Evolutionary conservation across 2,888 invertebrate genomes (phyloP), one percentile per base, ranked within the genome.

Genomic region (Xanthorhoe designata): DNA sequence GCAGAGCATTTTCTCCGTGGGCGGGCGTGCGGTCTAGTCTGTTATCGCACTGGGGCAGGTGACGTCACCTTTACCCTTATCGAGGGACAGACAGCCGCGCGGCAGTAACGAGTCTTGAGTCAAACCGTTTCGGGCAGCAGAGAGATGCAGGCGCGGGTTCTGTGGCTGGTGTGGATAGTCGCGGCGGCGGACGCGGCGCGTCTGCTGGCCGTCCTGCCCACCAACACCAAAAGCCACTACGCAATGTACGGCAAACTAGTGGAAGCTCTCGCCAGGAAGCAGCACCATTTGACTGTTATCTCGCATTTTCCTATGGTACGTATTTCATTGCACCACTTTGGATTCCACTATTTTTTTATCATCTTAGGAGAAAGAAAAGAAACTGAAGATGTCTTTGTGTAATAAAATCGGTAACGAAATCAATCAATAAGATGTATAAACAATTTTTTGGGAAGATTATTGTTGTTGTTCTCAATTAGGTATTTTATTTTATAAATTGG

Each of bases 201-300:
- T 17, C 77, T 94, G 42, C 85, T 94, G 45, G 94, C 87, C 68
- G 89, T 94, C 51, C 81, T 94, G 74, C 94, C 94, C 19, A 93
- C 94, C 53, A 91, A 94, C 83, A 94, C 94, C 52, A 89, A 90
- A 75, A 94, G 94, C 81, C 94, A 94, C 80, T 88, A 91, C 71
- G 94, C 93, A 63, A 94, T 94, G 90, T 94, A 94, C 75, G 91
- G 94, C 64, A 84, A 87, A 61, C 86, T 94, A 17, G 78, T 94
- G 19, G 87, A 90, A 24, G 94, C 90, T 0, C 85, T 94, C 18
- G 94, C 92, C 8, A 77, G 72, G 35, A 83, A 82, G 59, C 83
- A 91, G 35, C 92, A 94, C 62, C 86, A 93, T 2, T 81, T 94
- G 13, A 94, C 94, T 1, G 86, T 94, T 57, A 81, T 94, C 66